Evolutionary conservation across 2,113 vertebrate genomes (phyloP), one percentile per base, ranked within the genome.

Genomic region (Ellobius talpinus): DNA sequence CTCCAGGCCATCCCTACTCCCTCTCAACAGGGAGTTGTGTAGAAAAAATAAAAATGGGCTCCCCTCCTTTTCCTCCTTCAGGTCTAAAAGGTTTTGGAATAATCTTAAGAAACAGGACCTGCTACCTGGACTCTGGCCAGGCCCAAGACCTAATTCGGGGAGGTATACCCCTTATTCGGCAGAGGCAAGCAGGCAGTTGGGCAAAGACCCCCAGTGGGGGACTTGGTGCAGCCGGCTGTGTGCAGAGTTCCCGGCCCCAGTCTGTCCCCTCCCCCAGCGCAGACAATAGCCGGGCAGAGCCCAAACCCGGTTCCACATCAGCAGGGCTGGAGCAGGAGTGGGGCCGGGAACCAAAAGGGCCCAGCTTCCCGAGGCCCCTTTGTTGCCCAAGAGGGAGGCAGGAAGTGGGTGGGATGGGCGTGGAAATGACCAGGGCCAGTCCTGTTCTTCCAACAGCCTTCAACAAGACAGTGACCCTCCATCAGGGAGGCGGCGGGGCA

Each of bases 321-420:
- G 63, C 86, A 96, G 65, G 58, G 66, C 63, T 19, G 45, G 93
- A 93, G 87, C 50, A 63, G 63, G 93, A 96, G 89, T 45, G 26
- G 36, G 79, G 94, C 94, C 65, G 13, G 76, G 84, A 93, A 89
- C 73, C 31, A 17, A 45, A 89, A 55, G 95, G 93, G 85, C 96
- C 94, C 91, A 42, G 97, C 93, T 95, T 95, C 96, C 96, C 96
- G 73, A 96, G 93, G 94, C 77, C 96, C 95, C 96, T 98, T 97
- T 97, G 97, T 97, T 97, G 97, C 97, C 95, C 96, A 77, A 90
- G 97, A 95, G 92, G 95, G 88, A 97, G 97, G 97, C 97, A 98
- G 98, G 98, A 98, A 98, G 97, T 97, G 97, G 93, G 94, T 97
- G 89, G 96, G 97, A 95, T 97, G 98, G 98, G 97, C 97, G 96